Base-by-base conservation (phyloP, 2,797 vertebrate species). In the Myoxocephalus aenaeus region DNA sequence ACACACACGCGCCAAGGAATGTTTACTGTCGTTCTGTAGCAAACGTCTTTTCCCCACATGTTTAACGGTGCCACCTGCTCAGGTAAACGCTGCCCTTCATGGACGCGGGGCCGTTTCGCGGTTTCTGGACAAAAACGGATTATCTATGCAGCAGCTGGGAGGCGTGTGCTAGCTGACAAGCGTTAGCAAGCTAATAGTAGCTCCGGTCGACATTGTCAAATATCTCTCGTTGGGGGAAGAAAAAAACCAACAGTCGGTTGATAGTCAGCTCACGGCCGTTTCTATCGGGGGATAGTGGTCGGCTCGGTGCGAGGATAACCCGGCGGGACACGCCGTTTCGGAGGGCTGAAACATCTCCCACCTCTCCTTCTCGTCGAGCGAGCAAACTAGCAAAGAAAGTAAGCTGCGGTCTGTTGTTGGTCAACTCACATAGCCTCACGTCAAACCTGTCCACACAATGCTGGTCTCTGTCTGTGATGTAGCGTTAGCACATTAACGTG, bases 1-100 rank as follows among this genome's bases (percentile, higher is more conserved):
- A 88, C 86, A 85, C 29, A 87, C 94, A 92, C 92, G 89, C 93
- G 92, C 93, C 83, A 93, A 89, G 89, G 85, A 95, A 94, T 95
- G 95, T 94, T 92, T 93, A 90, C 86, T 84, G 15, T 83, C 53
- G 79, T 69, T 70, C 53, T 54, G n/a, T 78, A 53, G 68, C 53
- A 71, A 86, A 80, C 65, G 84, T 65, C 29, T 53, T 29, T 10
- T 46, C 57, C 12, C 2, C 11, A 3, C 7, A 1, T n/a, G 17
- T 44, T 77, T 75, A 66, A 77, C 80, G 56, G 62, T 9, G 2
- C 48, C 46, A 40, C 13, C 4, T 17, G 70, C 44, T 71, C 75
- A 53, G 34, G 46, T 71, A 3, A 25, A 68, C 70, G 54, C 15
- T 15, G 32, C 53, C 11, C 32, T 68, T 32, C 58, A 65, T 53